These are phyloP conservation scores for Mimachlamys varia DNA, from an alignment of 2,888 invertebrate species.

Conservation along the genomic window DNA sequence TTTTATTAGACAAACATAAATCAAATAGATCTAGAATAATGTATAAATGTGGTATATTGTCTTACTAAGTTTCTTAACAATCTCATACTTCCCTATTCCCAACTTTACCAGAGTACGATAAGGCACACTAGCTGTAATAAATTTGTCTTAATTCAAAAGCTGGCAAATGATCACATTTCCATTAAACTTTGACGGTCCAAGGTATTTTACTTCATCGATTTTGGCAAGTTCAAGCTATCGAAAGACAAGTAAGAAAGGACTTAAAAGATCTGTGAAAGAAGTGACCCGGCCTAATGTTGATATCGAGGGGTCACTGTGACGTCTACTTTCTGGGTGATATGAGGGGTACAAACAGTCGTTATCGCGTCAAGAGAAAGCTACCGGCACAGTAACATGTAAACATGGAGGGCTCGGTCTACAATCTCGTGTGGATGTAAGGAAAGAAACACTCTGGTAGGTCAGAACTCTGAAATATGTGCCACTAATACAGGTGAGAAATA, in stretches of 20 bases:
- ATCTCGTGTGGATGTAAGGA: background rate
- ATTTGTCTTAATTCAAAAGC: background rate
- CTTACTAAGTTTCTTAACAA: too few species aligned
- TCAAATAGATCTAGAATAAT: too few species aligned
- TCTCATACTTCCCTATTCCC: background rate
- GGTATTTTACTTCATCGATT: conserved; percentile 20
- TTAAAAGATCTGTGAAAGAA: conserved; percentile 26
- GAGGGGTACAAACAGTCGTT: conserved; percentile 1
- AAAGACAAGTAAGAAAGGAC: conserved; percentile 1
- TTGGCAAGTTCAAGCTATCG: conserved; percentile 15
- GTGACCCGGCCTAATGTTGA: background rate
- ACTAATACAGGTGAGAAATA: background rate
- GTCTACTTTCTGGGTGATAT: background rate
- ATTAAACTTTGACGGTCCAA: background rate
- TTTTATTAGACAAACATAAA: too few species aligned
- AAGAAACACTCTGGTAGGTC: background rate
- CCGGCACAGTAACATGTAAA: background rate
- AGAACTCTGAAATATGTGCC: background rate
- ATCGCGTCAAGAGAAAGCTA: background rate
- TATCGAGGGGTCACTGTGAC: background rate
- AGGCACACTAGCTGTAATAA: background rate
- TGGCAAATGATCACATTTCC: conserved; percentile 6
- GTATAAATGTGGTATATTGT: too few species aligned
- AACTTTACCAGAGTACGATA: background rate
- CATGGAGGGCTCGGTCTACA: background rate